These are phyloP conservation scores for Junonia oenone DNA, from an alignment of 2,888 invertebrate genomes.

Conservation along the genomic window DNA sequence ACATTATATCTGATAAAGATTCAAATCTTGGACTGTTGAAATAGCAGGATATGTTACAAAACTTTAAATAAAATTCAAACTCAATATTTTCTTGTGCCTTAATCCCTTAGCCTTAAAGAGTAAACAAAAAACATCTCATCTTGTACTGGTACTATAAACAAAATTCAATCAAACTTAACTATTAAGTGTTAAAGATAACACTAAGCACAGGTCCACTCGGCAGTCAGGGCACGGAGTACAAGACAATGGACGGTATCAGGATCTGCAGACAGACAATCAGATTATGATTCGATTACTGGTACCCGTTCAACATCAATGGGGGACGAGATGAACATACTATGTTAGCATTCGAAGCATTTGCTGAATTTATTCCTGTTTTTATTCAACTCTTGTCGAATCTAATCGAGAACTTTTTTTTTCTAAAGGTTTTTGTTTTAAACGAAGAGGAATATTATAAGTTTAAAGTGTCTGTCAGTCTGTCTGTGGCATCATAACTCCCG, in stretches of 20 bases:
- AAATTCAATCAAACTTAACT: neutral
- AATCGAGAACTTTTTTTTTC: too few species aligned
- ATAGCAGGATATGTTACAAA: too few species aligned
- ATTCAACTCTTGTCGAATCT: too few species aligned
- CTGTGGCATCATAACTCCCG: too few species aligned
- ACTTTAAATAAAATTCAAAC: too few species aligned
- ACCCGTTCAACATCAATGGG: neutral
- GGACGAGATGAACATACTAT: neutral
- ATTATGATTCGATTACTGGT: constrained; percentile 1
- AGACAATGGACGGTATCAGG: constrained; percentile 2
- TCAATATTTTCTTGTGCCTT: too few species aligned
- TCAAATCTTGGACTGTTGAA: too few species aligned
- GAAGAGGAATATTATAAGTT: too few species aligned
- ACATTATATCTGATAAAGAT: too few species aligned
- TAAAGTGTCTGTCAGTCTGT: too few species aligned
- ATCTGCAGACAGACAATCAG: constrained; percentile 1
- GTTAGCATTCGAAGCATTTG: neutral
- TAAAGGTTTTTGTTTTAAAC: too few species aligned
- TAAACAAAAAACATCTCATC: neutral
- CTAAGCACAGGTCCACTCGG: neutral
- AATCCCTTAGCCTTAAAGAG: neutral
- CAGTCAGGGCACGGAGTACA: neutral
- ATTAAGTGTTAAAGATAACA: neutral
- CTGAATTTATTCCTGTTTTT: too few species aligned
- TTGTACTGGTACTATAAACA: neutral